These are phyloP conservation scores for Sebastes iracundus DNA, from an alignment of 2,797 vertebrate genomes.

Conservation along the genomic window DNA sequence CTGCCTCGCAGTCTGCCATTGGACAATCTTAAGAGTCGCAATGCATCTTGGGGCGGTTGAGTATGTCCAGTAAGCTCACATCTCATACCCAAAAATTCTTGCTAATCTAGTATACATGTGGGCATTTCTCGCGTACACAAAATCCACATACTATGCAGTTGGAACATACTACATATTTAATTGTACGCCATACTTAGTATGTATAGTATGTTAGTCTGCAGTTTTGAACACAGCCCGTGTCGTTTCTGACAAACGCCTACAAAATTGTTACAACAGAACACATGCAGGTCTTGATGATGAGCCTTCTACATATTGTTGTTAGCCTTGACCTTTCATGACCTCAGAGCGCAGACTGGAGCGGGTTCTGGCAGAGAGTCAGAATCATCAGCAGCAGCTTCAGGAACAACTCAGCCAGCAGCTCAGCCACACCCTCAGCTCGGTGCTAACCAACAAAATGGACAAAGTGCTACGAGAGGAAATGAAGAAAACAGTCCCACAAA, in stretches of 20 bases:
- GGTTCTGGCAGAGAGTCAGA: conserved; percentile 87
- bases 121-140: not conserved
- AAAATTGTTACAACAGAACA: not conserved
- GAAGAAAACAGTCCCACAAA: conserved; percentile 92
- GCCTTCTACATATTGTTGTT: not conserved
- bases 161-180: not conserved
- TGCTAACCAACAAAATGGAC: conserved; percentile 89
- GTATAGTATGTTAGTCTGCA: not conserved
- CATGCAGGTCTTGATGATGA: rapidly evolving
- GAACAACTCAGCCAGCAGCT: conserved; percentile 94
- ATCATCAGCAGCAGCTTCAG: conserved; percentile 90
- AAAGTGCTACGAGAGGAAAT: conserved; percentile 95
- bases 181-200: not conserved
- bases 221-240: not conserved
- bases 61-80: not conserved
- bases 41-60: not conserved
- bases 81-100: not conserved
- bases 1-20: not conserved
- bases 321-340: conserved; percentile 80
- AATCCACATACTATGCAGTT: not conserved
- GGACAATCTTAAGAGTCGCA: not conserved
- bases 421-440: conserved; percentile 87
- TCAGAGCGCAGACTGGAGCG: conserved; percentile 90
- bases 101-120: not conserved
- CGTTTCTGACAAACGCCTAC: not conserved